Conservation (phyloP, 2,888 invertebrate genomes). For the Biston betularia region DNA sequence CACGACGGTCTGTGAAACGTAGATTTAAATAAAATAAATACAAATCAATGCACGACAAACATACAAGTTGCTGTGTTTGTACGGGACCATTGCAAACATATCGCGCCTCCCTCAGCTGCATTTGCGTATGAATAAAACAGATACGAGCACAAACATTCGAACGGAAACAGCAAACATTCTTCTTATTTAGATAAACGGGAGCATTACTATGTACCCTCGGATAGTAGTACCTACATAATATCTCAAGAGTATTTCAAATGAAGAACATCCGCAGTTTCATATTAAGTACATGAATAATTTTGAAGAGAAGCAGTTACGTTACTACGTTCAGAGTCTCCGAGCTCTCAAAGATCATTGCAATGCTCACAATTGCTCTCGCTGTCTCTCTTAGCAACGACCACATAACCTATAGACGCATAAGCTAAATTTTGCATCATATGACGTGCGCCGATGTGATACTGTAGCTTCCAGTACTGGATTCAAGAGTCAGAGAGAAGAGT, state of each 20-base stretch:
- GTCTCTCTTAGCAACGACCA: background rate
- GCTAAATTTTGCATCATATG: too few species aligned
- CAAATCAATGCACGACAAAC: background rate
- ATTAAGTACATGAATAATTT: background rate
- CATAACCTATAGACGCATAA: background rate
- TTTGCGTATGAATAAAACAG: constrained; percentile 25
- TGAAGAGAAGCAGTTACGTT: background rate
- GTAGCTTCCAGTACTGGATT: too few species aligned
- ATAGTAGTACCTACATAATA: background rate
- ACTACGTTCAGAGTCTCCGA: background rate
- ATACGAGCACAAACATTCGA: constrained; percentile 38
- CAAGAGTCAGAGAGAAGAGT: too few species aligned
- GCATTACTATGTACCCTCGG: constrained; percentile 5
- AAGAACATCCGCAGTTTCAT: background rate
- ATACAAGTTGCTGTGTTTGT: constrained; percentile 6
- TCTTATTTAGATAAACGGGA: constrained; percentile 48
- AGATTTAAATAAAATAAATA: too few species aligned
- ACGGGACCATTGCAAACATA: constrained; percentile 11
- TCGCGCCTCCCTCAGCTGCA: constrained; percentile 11
- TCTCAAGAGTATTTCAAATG: background rate
- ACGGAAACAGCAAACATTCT: constrained; percentile 45
- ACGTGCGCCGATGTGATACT: too few species aligned
- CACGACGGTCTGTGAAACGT: too few species aligned
- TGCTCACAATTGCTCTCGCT: constrained; percentile 1
- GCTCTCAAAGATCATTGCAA: constrained; percentile 6